Percentiles rank a stretch among this genome's conserved stretches.
Evolutionary conservation across 2,888 invertebrate genomes (phyloP).

Genomic region (Sphaerophoria rueppellii): DNA sequence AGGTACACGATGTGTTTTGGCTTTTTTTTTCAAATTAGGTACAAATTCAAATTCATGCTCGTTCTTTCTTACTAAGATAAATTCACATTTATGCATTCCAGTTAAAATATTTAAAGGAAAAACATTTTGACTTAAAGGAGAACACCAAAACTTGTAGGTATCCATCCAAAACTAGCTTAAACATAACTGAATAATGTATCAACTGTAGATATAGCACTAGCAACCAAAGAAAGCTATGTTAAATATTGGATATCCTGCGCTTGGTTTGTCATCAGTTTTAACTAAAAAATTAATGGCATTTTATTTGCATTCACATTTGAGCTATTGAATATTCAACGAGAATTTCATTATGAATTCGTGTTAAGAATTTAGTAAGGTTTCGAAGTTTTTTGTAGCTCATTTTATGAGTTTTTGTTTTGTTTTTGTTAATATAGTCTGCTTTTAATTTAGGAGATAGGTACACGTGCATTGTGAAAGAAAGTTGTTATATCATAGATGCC

Average conservation of each 20-base stretch:
- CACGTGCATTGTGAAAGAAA: too few species aligned
- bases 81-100: not conserved
- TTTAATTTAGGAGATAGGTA: too few species aligned
- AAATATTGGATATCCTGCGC: conserved; percentile 39
- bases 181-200: conserved; percentile 21
- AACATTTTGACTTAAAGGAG: not conserved
- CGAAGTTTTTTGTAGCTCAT: conserved; percentile 3
- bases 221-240: conserved; percentile 39
- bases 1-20: too few species aligned
- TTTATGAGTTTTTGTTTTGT: conserved; percentile 1
- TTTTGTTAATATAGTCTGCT: not conserved
- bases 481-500: too few species aligned
- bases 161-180: not conserved
- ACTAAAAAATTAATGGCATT: conserved; percentile 64
- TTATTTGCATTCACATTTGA: conserved; percentile 62
- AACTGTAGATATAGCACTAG: conserved; percentile 21
- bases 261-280: conserved; percentile 25
- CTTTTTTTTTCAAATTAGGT: too few species aligned
- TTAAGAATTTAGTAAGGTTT: conserved; percentile 13
- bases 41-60: too few species aligned
- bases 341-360: conserved; percentile 53
- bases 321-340: conserved; percentile 66
- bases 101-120: not conserved
- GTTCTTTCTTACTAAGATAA: too few species aligned
- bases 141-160: not conserved